These are phyloP conservation scores for Ploceus nigricollis DNA, from an alignment of 2,113 vertebrate genomes.

Conservation along the genomic window DNA sequence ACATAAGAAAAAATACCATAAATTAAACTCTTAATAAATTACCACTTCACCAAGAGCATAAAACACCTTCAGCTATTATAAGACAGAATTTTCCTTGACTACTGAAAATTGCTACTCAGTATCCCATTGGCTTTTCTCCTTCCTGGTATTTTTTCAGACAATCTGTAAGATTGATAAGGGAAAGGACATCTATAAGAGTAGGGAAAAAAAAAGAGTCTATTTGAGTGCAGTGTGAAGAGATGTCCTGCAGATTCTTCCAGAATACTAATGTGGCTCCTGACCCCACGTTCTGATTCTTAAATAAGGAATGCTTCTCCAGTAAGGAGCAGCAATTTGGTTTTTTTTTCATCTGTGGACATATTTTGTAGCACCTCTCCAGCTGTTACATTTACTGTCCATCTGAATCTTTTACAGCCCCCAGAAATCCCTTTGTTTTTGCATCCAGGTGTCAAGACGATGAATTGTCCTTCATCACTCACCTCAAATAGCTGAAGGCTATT, in stretches of 20 bases:
- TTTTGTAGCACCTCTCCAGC: background rate
- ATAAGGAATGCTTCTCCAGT: background rate
- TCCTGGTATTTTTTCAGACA: background rate
- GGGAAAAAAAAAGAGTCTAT: background rate
- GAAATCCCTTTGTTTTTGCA: background rate
- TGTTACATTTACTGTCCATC: background rate
- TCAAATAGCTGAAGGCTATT: background rate
- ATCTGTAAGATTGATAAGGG: background rate
- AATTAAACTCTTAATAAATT: background rate
- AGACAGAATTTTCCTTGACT: background rate
- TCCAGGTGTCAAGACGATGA: background rate
- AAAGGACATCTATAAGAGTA: background rate
- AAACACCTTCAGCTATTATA: background rate
- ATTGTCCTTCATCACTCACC: background rate
- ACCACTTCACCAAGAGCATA: background rate
- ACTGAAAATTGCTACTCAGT: background rate
- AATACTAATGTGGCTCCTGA: background rate
- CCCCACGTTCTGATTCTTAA: background rate
- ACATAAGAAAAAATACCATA: background rate
- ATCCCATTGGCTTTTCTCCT: background rate
- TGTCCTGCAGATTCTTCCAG: background rate
- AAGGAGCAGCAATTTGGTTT: background rate
- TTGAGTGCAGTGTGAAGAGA: background rate
- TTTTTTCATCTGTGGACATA: background rate
- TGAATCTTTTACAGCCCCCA: background rate